A percentile compares a stretch with the other conserved stretches of the same genome.
phyloP scores from a whole-genome alignment of 1,140 invertebrate species.

The Apis mellifera region DNA sequence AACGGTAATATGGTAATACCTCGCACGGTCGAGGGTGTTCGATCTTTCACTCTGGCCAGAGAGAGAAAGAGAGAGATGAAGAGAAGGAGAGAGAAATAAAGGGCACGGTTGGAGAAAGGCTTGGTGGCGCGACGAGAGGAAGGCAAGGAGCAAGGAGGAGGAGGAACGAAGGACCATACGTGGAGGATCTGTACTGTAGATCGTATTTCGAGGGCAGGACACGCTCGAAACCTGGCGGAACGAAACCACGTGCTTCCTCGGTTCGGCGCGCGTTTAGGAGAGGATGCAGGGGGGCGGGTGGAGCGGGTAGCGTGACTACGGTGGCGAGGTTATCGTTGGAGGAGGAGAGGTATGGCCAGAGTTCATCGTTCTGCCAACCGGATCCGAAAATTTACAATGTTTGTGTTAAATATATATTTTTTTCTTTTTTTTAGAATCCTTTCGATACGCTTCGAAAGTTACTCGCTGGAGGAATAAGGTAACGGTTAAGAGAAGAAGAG shows the following conservation, averaged over 20 bases:
- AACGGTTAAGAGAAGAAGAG: neutral
- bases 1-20: conserved; percentile 47
- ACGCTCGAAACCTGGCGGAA: conserved; percentile 45
- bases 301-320: neutral
- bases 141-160: neutral
- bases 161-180: neutral
- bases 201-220: conserved; percentile 43
- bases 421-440: neutral
- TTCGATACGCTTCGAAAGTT: neutral
- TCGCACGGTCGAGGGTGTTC: conserved; percentile 15
- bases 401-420: neutral
- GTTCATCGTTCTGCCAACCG: neutral
- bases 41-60: neutral
- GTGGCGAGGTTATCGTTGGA: neutral
- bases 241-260: conserved; percentile 62
- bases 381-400: too few relatives aligned
- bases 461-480: neutral
- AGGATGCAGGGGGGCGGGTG: neutral
- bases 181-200: neutral
- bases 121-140: neutral
- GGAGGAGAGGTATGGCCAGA: neutral
- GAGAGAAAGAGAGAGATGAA: conserved; percentile 15
- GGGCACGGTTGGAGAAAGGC: neutral
- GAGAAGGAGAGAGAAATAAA: neutral
- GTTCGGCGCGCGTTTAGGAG: conserved; percentile 16